phyloP scores from a whole-genome alignment of 2,888 invertebrate genomes.

The Papilio gigon region DNA sequence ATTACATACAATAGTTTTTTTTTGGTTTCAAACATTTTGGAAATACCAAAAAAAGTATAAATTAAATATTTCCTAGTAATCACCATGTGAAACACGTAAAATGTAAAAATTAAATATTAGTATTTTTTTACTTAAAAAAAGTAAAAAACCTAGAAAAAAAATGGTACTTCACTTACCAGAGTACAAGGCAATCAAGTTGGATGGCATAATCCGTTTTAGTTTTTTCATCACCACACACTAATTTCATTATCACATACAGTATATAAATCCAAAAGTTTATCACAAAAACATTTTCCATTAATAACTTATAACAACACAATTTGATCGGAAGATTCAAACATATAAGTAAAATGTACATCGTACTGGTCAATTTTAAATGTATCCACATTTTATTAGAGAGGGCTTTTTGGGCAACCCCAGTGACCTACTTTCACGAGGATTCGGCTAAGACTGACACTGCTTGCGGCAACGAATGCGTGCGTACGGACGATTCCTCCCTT shows the following conservation, averaged over 20 bases:
- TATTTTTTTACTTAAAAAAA: no score
- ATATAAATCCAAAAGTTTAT: background rate
- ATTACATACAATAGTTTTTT: no score
- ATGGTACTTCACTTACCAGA: constrained; percentile 1
- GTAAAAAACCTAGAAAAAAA: no score
- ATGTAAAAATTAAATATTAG: no score
- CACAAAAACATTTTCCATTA: background rate
- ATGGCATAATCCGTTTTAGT: background rate
- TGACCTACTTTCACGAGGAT: constrained; percentile 30
- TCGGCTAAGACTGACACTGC: constrained; percentile 16
- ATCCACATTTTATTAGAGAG: background rate
- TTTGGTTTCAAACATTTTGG: no score
- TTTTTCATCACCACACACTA: background rate
- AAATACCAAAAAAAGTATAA: no score
- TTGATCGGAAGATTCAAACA: no score
- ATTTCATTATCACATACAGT: background rate
- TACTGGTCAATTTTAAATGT: background rate
- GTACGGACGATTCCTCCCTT: constrained; percentile 6
- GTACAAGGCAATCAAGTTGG: background rate
- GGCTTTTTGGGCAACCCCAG: background rate
- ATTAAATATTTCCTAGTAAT: no score
- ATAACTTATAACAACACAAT: background rate
- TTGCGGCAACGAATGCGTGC: constrained; percentile 13
- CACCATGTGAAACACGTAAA: no score
- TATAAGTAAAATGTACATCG: background rate